Conservation (phyloP, 2,797 vertebrate species). For the Mormyrops attenuatus region DNA sequence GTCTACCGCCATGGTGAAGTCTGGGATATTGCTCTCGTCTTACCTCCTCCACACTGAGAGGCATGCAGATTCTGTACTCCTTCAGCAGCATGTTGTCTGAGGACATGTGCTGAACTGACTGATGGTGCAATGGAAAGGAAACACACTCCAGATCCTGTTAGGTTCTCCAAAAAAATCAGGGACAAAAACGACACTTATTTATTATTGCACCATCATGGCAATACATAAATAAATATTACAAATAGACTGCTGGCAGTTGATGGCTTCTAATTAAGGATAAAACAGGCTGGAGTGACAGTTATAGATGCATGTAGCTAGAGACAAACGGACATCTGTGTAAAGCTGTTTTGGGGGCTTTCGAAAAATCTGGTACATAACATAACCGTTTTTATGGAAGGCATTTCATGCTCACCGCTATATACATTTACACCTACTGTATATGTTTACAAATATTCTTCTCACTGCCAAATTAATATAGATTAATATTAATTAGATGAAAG, state of each 20-base stretch:
- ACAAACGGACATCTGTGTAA: neutral
- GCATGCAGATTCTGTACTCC: constrained; percentile 66
- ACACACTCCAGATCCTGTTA: neutral
- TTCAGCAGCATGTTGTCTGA: constrained; percentile 56
- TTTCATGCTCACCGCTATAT: neutral
- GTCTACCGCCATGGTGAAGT: neutral
- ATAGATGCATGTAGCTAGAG: neutral
- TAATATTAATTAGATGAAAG: neutral
- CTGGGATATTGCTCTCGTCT: constrained; percentile 18
- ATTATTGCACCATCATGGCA: neutral
- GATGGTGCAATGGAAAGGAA: neutral
- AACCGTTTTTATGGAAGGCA: neutral
- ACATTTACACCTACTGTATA: neutral
- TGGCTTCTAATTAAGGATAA: neutral
- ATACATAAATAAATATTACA: neutral
- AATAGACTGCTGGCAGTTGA: neutral
- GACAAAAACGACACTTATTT: neutral
- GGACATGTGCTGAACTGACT: neutral
- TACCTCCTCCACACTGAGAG: constrained; percentile 64
- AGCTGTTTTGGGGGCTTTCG: neutral
- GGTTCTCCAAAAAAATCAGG: neutral
- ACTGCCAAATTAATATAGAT: neutral
- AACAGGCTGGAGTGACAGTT: neutral
- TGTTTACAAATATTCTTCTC: neutral
- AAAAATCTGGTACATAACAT: neutral